These are phyloP conservation scores for Notodonta dromedarius DNA, from an alignment of 2,888 invertebrate species.

Conservation along the genomic window DNA sequence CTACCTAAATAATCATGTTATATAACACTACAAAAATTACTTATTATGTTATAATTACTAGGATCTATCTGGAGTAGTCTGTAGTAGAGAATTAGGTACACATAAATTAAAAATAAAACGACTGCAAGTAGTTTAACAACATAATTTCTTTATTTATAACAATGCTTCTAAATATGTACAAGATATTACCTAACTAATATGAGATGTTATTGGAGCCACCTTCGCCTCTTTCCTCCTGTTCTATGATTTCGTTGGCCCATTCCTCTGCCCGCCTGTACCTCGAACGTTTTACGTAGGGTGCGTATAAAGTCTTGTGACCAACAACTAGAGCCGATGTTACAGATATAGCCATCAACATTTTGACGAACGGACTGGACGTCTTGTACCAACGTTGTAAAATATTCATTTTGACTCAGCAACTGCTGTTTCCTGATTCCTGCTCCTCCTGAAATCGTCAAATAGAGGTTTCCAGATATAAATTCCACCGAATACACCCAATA, in stretches of 20 bases:
- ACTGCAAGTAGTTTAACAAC: not conserved
- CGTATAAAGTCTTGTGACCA: slow-evolving; percentile 52
- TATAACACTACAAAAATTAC: no score
- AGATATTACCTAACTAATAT: slow-evolving; percentile 31
- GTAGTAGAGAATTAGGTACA: no score
- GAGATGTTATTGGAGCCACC: slow-evolving; percentile 44
- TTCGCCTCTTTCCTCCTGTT: slow-evolving; percentile 61
- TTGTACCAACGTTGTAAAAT: slow-evolving; percentile 47
- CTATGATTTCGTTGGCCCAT: slow-evolving; percentile 68
- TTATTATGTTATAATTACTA: no score
- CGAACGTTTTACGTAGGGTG: slow-evolving; percentile 54
- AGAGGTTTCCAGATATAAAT: slow-evolving; percentile 82
- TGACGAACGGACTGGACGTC: slow-evolving; percentile 61
- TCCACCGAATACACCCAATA: slow-evolving; percentile 75
- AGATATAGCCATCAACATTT: slow-evolving; percentile 68
- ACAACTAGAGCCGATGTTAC: slow-evolving; percentile 60
- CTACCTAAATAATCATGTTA: no score
- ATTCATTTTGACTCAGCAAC: slow-evolving; percentile 50
- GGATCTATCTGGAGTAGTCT: no score
- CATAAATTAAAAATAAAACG: not conserved
- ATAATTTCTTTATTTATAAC: not conserved
- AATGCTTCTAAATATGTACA: not conserved
- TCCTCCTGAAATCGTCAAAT: slow-evolving; percentile 56
- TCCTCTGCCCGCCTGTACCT: slow-evolving; percentile 61
- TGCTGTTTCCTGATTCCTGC: slow-evolving; percentile 28